Conservation (phyloP, 2,113 vertebrate genomes). For the Dryoscopus gambensis region DNA sequence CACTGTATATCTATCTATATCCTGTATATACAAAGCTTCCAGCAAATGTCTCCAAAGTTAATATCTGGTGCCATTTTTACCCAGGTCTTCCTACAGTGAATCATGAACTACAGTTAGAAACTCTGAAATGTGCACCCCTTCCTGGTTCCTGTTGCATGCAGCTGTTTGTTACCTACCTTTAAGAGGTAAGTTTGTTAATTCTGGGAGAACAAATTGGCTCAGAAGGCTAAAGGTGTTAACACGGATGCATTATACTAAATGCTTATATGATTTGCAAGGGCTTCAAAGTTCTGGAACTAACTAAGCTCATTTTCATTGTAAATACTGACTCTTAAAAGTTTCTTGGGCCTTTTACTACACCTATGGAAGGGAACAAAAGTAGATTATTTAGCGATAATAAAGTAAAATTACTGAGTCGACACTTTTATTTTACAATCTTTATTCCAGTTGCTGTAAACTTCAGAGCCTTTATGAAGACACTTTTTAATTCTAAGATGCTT, state of each 20-base stretch:
- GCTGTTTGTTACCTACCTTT: neutral
- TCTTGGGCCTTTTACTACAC: neutral
- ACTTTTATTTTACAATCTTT: neutral
- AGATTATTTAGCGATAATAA: neutral
- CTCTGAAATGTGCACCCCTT: neutral
- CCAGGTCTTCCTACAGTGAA: neutral
- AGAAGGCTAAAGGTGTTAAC: neutral
- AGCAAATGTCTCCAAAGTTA: neutral
- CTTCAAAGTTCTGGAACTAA: neutral
- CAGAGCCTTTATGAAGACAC: neutral
- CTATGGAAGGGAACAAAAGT: neutral
- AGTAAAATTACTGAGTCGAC: neutral
- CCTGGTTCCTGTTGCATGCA: neutral
- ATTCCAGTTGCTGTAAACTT: neutral
- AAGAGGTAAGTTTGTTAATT: neutral
- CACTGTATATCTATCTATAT: neutral
- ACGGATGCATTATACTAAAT: neutral
- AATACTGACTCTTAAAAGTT: neutral
- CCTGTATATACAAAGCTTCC: neutral
- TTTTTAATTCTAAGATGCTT: neutral
- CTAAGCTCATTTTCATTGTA: neutral
- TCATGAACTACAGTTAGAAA: neutral
- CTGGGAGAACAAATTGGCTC: neutral
- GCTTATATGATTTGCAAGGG: accelerated
- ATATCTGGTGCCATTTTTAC: neutral